Evolutionary conservation across 2,888 invertebrate genomes (phyloP).

Genomic region (Cataglyphis livida): DNA sequence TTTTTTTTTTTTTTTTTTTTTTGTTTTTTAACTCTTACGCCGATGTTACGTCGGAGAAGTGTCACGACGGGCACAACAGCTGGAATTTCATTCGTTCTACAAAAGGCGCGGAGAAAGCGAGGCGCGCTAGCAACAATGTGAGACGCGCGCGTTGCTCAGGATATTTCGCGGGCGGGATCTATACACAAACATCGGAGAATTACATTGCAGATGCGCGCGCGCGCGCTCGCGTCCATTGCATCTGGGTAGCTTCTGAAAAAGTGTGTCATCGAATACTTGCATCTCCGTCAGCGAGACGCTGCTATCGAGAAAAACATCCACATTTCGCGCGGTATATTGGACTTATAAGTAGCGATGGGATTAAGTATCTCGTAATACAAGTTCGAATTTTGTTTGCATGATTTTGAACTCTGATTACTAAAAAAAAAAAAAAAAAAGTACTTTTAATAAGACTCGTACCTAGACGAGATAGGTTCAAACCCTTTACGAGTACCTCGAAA

Average conservation of each 20-base stretch:
- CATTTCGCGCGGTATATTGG: neutral
- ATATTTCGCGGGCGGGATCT: conserved; percentile 45
- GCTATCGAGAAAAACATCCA: conserved; percentile 8
- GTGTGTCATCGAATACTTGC: conserved; percentile 57
- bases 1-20: neutral
- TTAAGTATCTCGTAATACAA: no score
- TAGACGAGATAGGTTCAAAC: no score
- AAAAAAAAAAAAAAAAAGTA: no score
- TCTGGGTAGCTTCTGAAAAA: conserved; percentile 52
- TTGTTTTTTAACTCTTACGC: neutral
- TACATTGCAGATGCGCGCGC: conserved; percentile 33
- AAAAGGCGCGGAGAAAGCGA: conserved; percentile 58
- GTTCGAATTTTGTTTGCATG: no score
- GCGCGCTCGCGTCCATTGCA: conserved; percentile 36
- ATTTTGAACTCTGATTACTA: no score
- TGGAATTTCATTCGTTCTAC: conserved; percentile 53
- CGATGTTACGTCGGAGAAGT: conserved; percentile 38
- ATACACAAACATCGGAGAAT: conserved; percentile 28
- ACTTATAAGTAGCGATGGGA: neutral
- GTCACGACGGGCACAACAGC: conserved; percentile 34
- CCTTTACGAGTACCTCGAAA: no score
- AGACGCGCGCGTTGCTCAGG: conserved; percentile 33
- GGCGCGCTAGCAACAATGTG: conserved; percentile 51
- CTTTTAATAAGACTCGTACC: no score
- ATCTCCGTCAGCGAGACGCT: neutral